Percentiles rank a stretch among this genome's conserved stretches.
These are phyloP conservation scores for Stramonita haemastoma DNA, from an alignment of 2,888 invertebrate genomes.

Conservation along the genomic window DNA sequence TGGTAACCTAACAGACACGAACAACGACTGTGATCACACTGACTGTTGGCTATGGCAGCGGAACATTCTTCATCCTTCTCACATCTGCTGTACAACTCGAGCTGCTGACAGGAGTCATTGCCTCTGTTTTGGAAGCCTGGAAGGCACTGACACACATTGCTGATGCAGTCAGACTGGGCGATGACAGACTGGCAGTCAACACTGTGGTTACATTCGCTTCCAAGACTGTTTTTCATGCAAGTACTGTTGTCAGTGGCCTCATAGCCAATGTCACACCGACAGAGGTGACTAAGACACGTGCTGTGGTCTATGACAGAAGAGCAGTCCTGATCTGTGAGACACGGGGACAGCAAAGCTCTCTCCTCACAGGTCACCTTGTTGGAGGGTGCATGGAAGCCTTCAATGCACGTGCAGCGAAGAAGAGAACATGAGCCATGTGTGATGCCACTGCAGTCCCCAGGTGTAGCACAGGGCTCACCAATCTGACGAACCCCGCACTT, in stretches of 20 bases:
- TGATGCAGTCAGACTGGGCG: neutral
- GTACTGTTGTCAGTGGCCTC: neutral
- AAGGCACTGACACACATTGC: neutral
- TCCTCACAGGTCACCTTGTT: neutral
- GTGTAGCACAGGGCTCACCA: neutral
- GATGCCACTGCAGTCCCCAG: neutral
- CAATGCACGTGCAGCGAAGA: neutral
- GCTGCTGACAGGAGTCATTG: neutral
- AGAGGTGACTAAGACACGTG: neutral
- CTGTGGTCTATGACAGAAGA: neutral
- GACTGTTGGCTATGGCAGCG: constrained; percentile 1
- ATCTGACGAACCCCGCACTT: neutral
- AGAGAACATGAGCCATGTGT: neutral
- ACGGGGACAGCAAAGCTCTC: neutral
- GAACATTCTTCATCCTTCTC: neutral
- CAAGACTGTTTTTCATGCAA: neutral
- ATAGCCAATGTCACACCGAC: neutral
- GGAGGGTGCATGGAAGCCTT: neutral
- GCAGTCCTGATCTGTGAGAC: constrained; percentile 19
- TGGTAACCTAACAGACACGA: neutral
- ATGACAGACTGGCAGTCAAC: neutral
- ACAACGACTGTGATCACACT: neutral
- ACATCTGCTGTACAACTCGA: neutral
- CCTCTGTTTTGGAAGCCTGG: neutral
- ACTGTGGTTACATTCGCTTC: neutral